Base-by-base conservation (phyloP, 1,140 invertebrate genomes). In the Planococcus citri region DNA sequence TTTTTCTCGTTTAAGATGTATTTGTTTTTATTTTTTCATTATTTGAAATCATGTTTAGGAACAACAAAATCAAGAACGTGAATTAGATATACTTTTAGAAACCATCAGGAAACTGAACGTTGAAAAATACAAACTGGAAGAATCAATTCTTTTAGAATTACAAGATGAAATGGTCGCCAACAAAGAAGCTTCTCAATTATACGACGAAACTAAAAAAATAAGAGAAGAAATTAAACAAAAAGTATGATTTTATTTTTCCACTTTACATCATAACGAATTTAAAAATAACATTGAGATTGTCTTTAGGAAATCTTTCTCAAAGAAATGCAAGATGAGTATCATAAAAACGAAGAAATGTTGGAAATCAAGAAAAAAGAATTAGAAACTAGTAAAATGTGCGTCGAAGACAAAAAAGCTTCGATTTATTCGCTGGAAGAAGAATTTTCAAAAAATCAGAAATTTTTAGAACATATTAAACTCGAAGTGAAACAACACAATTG, bases 111-210 rank as follows among this genome's bases (percentile, higher is more conserved):
- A 64, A 27, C 24, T 64, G 22, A 64, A 12, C 60, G 20, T 25
- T 25, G 60, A 64, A 64, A 64, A 64, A 64, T 64, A 24, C 24
- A 27, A 64, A 64, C 24, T 64, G 24, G 14, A 64, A 64, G 60
- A 64, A 22, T 25, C 9, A 3, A 22, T 64, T 25, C 1, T 64
- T 24, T 24, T 20, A 2, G 2, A 64, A 64, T 14, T 64, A 64
- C 60, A 64, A 64, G 25, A 64, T 4, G 60, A 64, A 24, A 27
- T 64, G 21, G 20, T 64, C 17, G 3, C 60, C 3, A 64, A 64
- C 17, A 64, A 64, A 24, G 60, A 24, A 27, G 1, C 22, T 25
- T 24, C 25, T 27, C 10, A 25, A 64, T 64, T 64, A 27, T 25
- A 24, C 25, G 22, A 2, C 21, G 60, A 64, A 24, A 64, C 24